These are phyloP conservation scores for Sesamia nonagrioides DNA, from an alignment of 1,140 invertebrate genomes.

Conservation along the genomic window DNA sequence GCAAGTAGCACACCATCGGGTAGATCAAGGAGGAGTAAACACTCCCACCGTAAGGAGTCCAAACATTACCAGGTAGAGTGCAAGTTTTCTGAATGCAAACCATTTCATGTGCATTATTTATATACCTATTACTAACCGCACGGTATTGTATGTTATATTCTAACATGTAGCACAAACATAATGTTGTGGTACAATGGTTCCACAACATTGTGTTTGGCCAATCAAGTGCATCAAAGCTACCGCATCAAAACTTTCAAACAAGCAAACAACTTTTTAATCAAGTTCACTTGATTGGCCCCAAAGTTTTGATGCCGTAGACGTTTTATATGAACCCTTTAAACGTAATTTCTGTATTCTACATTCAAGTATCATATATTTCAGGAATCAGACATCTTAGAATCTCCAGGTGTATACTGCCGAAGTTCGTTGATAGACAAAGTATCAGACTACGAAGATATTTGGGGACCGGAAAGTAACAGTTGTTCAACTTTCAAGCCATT, in stretches of 20 bases:
- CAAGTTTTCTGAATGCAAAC: conserved; percentile 49
- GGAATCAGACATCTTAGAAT: conserved; percentile 95
- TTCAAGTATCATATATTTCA: conserved; percentile 83
- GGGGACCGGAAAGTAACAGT: conserved; percentile 91
- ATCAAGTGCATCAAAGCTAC: too few species aligned
- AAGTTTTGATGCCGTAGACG: background rate
- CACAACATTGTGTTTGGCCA: too few species aligned
- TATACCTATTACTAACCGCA: conserved; percentile 68
- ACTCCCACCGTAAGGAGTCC: conserved; percentile 89
- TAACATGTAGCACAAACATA: conserved; percentile 13
- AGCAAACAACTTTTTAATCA: too few species aligned
- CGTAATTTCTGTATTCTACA: background rate
- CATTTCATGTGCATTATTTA: conserved; percentile 58
- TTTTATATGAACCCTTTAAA: background rate
- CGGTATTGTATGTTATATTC: conserved; percentile 35
- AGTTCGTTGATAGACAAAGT: conserved; percentile 96
- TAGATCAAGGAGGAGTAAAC: conserved; percentile 86
- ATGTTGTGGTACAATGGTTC: too few species aligned
- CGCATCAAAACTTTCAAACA: too few species aligned
- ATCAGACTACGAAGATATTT: conserved; percentile 98
- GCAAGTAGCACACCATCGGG: conserved; percentile 85
- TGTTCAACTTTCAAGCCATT: conserved; percentile 88
- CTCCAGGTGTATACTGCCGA: conserved; percentile 93
- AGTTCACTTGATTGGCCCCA: background rate
- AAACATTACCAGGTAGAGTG: conserved; percentile 89